A percentile compares a stretch with the other conserved stretches of the same genome.
These are phyloP conservation scores for Cenopis cana DNA, from an alignment of 2,888 invertebrate species.

Conservation along the genomic window DNA sequence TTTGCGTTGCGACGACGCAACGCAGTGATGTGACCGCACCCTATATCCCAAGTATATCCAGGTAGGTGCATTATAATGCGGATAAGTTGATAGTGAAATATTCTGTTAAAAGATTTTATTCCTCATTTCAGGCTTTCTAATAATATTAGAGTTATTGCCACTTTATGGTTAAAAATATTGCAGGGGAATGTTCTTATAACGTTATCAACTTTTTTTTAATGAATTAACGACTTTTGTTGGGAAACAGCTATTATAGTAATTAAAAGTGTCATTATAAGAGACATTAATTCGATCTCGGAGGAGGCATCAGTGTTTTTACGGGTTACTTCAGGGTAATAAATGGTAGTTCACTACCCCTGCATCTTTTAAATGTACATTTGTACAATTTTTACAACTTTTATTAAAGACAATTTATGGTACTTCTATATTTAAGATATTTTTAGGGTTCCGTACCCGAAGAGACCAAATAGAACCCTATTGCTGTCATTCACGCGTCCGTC, in stretches of 20 bases:
- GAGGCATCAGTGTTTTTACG: conserved; percentile 80
- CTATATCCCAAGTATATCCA: too few species aligned
- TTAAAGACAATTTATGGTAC: background rate
- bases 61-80: too few species aligned
- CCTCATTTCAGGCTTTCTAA: conserved; percentile 10
- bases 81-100: too few species aligned
- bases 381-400: conserved; percentile 6
- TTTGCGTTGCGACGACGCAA: too few species aligned
- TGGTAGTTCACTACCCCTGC: conserved; percentile 64
- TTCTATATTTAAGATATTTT: too few species aligned
- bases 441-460: too few species aligned
- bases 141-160: conserved; percentile 28
- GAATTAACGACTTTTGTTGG: conserved; percentile 81
- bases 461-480: too few species aligned
- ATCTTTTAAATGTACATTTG: conserved; percentile 33
- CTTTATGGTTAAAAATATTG: conserved; percentile 39
- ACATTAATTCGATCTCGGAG: conserved; percentile 80
- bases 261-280: conserved; percentile 83
- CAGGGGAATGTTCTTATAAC: conserved; percentile 45
- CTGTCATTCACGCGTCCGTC: too few species aligned
- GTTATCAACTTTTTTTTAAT: conserved; percentile 78
- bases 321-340: conserved; percentile 69
- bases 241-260: conserved; percentile 81
- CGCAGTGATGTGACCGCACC: too few species aligned
- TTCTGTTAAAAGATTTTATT: conserved; percentile 18